Conservation (phyloP, 2,113 vertebrate genomes). For the Scolopax mira region DNA sequence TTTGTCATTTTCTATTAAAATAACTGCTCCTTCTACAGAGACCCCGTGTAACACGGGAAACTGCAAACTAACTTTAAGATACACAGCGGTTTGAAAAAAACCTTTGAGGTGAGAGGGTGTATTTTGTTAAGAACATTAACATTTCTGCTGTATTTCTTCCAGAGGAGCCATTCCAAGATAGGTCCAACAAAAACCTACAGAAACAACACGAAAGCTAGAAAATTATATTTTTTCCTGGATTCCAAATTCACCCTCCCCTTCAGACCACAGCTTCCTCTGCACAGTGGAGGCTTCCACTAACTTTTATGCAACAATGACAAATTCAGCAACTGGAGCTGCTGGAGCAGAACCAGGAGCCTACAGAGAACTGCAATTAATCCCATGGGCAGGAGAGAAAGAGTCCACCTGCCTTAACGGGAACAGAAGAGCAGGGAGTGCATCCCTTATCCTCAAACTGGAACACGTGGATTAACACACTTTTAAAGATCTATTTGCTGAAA, state of each 20-base stretch:
- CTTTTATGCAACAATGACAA: background rate
- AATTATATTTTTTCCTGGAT: background rate
- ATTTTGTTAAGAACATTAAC: background rate
- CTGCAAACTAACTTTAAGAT: background rate
- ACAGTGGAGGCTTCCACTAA: background rate
- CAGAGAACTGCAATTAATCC: background rate
- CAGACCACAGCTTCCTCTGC: background rate
- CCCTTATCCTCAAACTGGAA: background rate
- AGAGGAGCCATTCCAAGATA: background rate
- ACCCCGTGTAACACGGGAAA: background rate
- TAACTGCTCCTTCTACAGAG: slow-evolving; percentile 2
- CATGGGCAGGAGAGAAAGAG: background rate
- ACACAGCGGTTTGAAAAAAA: background rate
- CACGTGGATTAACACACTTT: background rate
- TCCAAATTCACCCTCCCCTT: background rate
- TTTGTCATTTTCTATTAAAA: slow-evolving; percentile 56
- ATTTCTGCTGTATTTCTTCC: background rate
- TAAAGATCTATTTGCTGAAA: background rate
- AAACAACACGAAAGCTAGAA: background rate
- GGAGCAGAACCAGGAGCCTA: background rate
- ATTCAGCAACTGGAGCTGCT: background rate
- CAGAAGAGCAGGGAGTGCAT: background rate
- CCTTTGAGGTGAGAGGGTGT: background rate
- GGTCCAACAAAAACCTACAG: background rate
- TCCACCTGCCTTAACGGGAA: background rate